Evolutionary conservation across 2,888 invertebrate genomes (phyloP).

Genomic region (Megastigmus dorsalis): DNA sequence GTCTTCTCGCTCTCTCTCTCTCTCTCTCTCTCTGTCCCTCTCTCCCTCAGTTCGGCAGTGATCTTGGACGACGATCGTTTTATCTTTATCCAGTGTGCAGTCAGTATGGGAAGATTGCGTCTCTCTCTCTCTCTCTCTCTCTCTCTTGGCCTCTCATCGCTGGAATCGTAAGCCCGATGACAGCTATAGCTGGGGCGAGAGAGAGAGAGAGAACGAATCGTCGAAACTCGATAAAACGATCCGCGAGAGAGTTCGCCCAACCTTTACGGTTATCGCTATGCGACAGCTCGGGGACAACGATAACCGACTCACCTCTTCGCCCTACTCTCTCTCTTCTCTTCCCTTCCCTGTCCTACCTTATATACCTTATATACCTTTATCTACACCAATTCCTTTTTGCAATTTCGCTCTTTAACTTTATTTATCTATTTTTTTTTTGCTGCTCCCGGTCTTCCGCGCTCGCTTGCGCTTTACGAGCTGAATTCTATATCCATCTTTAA

Average conservation of each 20-base stretch:
- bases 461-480: too few relatives aligned
- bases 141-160: neutral
- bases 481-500: too few relatives aligned
- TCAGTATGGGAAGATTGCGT: too few relatives aligned
- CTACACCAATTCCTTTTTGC: neutral
- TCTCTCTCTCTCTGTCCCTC: too few relatives aligned
- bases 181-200: neutral
- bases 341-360: neutral
- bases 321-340: neutral
- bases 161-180: neutral
- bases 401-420: too few relatives aligned
- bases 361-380: too few relatives aligned
- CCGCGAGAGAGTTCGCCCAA: neutral
- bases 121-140: neutral
- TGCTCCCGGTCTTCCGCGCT: neutral
- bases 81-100: too few relatives aligned
- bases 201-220: neutral
- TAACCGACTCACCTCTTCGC: neutral
- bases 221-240: constrained; percentile 14
- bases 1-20: too few relatives aligned
- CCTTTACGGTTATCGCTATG: neutral
- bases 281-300: neutral
- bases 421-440: too few relatives aligned
- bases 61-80: too few relatives aligned
- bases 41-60: too few relatives aligned